A percentile compares a stretch with the other conserved stretches of the same genome.
These are phyloP conservation scores for Pontoporia blainvillei DNA, from an alignment of 2,113 vertebrate species.

Conservation along the genomic window DNA sequence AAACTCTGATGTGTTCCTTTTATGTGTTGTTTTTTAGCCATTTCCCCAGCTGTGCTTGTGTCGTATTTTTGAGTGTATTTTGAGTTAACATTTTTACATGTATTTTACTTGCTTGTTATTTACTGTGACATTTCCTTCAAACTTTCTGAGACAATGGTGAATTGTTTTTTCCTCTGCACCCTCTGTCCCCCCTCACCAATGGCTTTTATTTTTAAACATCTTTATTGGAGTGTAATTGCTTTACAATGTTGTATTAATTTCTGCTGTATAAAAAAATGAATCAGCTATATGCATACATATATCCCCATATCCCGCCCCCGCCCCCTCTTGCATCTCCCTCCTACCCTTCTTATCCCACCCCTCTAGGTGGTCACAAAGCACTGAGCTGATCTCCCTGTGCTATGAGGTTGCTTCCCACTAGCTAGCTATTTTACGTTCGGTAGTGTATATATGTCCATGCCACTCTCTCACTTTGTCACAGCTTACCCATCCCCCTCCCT, in stretches of 20 bases:
- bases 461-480: too few relatives aligned
- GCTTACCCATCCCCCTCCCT: too few relatives aligned
- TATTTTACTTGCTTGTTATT: background rate
- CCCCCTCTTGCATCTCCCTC: too few relatives aligned
- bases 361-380: too few relatives aligned
- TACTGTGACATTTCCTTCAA: background rate
- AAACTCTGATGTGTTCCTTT: background rate
- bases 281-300: fast-evolving
- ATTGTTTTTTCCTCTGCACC: background rate
- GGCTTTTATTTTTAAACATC: background rate
- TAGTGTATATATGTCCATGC: fast-evolving
- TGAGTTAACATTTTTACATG: background rate
- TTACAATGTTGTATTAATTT: too few relatives aligned
- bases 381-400: too few relatives aligned
- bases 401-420: too few relatives aligned
- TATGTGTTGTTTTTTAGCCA: background rate
- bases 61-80: background rate
- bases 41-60: background rate
- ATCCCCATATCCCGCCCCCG: too few relatives aligned
- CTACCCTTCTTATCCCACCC: too few relatives aligned
- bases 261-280: too few relatives aligned
- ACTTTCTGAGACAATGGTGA: background rate
- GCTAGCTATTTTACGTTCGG: too few relatives aligned
- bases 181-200: background rate
- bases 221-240: too few relatives aligned